Conservation (phyloP, 2,113 vertebrate genomes). For the Mormoops blainvillei region DNA sequence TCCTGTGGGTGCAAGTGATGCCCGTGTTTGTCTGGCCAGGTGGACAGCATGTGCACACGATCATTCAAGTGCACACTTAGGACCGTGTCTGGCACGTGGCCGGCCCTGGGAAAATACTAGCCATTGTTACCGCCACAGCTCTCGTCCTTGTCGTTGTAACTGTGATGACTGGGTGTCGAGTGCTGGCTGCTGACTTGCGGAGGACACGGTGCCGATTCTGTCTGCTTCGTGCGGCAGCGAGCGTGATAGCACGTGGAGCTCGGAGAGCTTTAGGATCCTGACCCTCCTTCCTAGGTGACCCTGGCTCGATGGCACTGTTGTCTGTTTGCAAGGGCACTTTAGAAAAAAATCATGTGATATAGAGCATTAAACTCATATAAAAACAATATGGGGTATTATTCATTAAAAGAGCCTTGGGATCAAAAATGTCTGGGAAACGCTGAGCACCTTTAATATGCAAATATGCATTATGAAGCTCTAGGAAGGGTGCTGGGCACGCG, state of each 20-base stretch:
- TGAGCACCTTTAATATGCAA: neutral
- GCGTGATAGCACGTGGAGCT: neutral
- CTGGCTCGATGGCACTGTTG: neutral
- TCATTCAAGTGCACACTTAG: neutral
- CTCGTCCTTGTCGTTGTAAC: accelerated
- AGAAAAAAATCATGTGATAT: neutral
- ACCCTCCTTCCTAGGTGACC: neutral
- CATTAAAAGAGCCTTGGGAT: neutral
- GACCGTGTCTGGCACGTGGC: neutral
- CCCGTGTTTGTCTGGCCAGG: neutral
- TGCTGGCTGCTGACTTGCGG: neutral
- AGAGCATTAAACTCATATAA: neutral
- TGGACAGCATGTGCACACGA: neutral
- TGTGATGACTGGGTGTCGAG: neutral
- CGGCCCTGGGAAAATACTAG: neutral
- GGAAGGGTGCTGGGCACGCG: neutral
- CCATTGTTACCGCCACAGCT: neutral
- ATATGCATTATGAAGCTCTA: neutral
- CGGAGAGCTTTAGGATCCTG: neutral
- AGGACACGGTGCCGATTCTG: too few relatives aligned
- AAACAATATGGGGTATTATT: neutral
- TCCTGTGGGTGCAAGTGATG: neutral
- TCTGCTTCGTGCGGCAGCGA: neutral
- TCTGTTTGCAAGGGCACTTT: neutral
- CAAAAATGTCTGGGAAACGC: neutral